Evolutionary conservation across 2,888 invertebrate genomes (phyloP).

Genomic region (Mongoloraphidia duomilia): DNA sequence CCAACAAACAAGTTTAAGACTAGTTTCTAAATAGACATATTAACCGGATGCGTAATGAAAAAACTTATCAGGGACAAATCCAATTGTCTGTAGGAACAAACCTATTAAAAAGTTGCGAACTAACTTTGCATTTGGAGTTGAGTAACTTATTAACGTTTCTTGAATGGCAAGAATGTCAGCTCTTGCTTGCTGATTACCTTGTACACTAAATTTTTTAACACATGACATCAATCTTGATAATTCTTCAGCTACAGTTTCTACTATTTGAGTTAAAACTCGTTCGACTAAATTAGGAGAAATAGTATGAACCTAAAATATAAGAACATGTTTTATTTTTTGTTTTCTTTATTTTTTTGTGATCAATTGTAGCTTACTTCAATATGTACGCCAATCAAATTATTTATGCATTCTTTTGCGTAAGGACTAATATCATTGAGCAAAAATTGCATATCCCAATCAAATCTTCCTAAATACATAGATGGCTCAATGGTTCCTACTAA

Average conservation of each 20-base stretch:
- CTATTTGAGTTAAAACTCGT: conserved; percentile 58
- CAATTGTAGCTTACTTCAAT: conserved; percentile 40
- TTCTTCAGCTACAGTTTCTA: conserved; percentile 88
- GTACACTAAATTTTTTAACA: conserved; percentile 50
- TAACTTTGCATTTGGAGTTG: conserved; percentile 51
- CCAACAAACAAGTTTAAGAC: conserved; percentile 11
- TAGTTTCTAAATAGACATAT: not conserved
- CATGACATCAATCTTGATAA: conserved; percentile 74
- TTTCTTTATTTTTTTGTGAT: not conserved
- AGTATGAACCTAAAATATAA: conserved; percentile 49
- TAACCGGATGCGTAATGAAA: not conserved
- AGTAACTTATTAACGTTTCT: conserved; percentile 47
- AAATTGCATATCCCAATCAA: conserved; percentile 69
- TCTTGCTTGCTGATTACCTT: conserved; percentile 64
- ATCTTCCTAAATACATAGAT: conserved; percentile 84
- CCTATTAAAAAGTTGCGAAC: conserved; percentile 9
- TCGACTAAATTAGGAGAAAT: conserved; percentile 65
- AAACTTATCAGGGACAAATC: not conserved
- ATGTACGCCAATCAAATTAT: conserved; percentile 65
- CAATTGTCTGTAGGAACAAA: not conserved
- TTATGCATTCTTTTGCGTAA: conserved; percentile 79
- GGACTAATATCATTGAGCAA: conserved; percentile 66
- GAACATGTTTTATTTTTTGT: not conserved
- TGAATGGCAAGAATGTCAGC: conserved; percentile 59
- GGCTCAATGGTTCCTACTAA: conserved; percentile 92